phyloP scores from a whole-genome alignment of 2,797 vertebrate genomes.

The Myotis daubentonii region DNA sequence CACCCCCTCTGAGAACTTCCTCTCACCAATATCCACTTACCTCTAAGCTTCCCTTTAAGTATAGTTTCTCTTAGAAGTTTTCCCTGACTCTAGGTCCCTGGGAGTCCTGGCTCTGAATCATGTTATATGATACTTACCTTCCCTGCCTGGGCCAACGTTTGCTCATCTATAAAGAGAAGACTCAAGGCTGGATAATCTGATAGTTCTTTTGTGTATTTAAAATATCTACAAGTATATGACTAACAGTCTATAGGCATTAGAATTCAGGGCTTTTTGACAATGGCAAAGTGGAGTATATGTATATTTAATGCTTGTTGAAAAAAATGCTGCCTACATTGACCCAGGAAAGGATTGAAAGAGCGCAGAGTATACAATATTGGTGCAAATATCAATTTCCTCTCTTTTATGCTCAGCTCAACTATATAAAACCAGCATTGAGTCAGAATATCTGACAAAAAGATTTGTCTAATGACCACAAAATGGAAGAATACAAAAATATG shows the following conservation, averaged over 20 bases:
- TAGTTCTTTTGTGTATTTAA: conserved; percentile 1
- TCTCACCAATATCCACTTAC: neutral
- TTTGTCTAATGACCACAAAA: conserved; percentile 28
- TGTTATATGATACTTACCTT: neutral
- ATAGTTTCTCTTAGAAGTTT: neutral
- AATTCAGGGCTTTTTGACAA: conserved; percentile 19
- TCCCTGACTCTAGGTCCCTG: neutral
- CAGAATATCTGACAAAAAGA: neutral
- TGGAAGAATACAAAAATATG: conserved; percentile 16
- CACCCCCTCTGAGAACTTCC: neutral
- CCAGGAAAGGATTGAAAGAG: neutral
- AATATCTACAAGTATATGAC: neutral
- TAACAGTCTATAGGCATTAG: neutral
- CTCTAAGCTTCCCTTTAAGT: neutral
- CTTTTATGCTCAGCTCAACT: neutral
- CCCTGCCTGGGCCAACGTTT: neutral
- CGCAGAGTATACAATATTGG: neutral
- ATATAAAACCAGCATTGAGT: neutral
- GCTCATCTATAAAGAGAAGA: neutral
- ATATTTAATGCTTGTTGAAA: neutral
- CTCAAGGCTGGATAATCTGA: neutral
- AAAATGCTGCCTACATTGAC: neutral
- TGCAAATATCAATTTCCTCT: conserved; percentile 28
- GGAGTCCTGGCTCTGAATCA: neutral
- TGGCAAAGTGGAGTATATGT: neutral